Base-by-base conservation (phyloP, 2,888 invertebrate species). In the Xiphydria camelus region DNA sequence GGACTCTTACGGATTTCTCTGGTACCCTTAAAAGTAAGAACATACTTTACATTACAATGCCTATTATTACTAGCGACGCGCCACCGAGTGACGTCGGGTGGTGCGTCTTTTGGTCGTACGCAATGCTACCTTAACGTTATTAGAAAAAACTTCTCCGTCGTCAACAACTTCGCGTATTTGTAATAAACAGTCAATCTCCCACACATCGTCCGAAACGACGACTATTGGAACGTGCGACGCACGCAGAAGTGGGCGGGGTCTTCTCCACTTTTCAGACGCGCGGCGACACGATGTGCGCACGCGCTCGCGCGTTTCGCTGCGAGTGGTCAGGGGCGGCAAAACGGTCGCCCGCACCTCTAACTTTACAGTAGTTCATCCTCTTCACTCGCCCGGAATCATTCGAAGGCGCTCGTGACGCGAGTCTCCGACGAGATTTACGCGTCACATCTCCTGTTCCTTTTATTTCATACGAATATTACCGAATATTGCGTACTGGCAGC, bases 81-180 rank as follows among this genome's bases (percentile, higher is more conserved):
- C 53, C 60, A n/a, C 43, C 58, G 65, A 63, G 47, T 56, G 40
- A 53, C 59, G 56, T 53, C 57, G 55, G 44, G 56, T n/a, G n/a
- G 49, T 64, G 62, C 50, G 65, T 66, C 66, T 63, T 64, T 73
- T 73, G 72, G 72, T 73, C 72, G 70, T 73, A 71, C 69, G 68
- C 70, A 70, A 72, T 70, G 68, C 70, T 71, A 69, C 63, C 54
- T 65, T 69, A 64, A 68, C 64, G 64, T 65, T 64, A 66, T 67
- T 70, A 69, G 68, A 70, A 71, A 71, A 72, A 69, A 65, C 59
- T 66, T 62, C n/a, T n/a, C n/a, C n/a, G 59, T 66, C 62, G 62
- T 68, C 64, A 68, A 70, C 68, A 66, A 69, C 56, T 65, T 66
- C 57, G 55, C 54, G 48, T 70, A 70, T 70, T 67, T 71, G 70